These are phyloP conservation scores for Perizoma flavofasciatum DNA, from an alignment of 2,888 invertebrate species.

Conservation along the genomic window DNA sequence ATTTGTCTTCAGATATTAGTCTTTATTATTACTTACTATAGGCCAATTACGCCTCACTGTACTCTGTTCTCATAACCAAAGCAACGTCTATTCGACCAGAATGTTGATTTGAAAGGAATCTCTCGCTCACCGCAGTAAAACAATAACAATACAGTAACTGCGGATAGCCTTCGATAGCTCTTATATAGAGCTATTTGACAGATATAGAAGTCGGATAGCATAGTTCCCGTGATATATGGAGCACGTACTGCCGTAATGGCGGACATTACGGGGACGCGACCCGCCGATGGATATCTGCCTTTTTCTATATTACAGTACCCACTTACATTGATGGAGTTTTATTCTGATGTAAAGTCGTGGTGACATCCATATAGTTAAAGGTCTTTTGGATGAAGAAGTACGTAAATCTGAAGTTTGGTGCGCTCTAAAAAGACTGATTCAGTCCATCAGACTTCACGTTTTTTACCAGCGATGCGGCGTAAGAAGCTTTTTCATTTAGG, in stretches of 20 bases:
- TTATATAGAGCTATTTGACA: not conserved
- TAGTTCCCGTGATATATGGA: conserved; percentile 44
- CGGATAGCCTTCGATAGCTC: conserved; percentile 1
- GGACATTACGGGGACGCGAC: conserved; percentile 41
- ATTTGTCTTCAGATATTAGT: too few relatives aligned
- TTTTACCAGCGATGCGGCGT: too few relatives aligned
- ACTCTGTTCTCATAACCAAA: too few relatives aligned
- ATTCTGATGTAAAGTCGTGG: too few relatives aligned
- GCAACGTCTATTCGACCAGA: not conserved
- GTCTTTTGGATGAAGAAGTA: too few relatives aligned
- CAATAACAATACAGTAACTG: conserved; percentile 4
- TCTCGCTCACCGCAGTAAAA: conserved; percentile 1
- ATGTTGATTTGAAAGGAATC: conserved; percentile 12
- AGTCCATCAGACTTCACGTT: too few relatives aligned
- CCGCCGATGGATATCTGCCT: conserved; percentile 39
- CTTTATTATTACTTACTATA: too few relatives aligned
- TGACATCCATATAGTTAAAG: too few relatives aligned
- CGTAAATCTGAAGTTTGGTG: too few relatives aligned
- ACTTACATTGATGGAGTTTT: not conserved
- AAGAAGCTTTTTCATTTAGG: too few relatives aligned
- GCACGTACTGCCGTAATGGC: conserved; percentile 50
- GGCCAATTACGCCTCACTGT: too few relatives aligned
- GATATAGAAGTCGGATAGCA: conserved; percentile 13
- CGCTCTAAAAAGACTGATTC: too few relatives aligned
- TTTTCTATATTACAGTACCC: conserved; percentile 18